These are phyloP conservation scores for Scopus umbretta DNA, from an alignment of 2,113 vertebrate species.

Conservation along the genomic window DNA sequence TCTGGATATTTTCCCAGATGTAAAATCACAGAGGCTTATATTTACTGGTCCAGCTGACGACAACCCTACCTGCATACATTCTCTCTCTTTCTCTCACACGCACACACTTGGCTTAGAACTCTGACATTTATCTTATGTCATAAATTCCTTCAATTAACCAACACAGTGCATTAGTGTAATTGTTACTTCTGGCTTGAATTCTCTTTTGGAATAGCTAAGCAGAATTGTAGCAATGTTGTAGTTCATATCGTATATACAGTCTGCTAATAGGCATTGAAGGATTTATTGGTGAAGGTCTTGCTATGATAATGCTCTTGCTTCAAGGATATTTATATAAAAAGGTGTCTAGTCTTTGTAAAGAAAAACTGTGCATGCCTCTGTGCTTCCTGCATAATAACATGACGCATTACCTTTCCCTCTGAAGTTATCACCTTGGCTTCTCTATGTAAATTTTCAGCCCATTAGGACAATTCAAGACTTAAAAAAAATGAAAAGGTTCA, in stretches of 20 bases:
- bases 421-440: not conserved
- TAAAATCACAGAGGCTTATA: slow-evolving; percentile 16
- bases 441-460: not conserved
- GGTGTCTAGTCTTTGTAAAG: not conserved
- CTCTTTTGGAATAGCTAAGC: not conserved
- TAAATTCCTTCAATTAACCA: slow-evolving; percentile 35
- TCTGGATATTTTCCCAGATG: slow-evolving; percentile 47
- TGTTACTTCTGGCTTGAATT: not conserved
- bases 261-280: not conserved
- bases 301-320: not conserved
- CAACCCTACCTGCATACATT: not conserved
- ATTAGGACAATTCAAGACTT: not conserved
- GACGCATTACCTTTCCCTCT: not conserved
- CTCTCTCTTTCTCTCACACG: not conserved
- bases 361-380: not conserved
- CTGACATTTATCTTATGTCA: not conserved
- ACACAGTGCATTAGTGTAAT: slow-evolving; percentile 22
- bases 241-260: not conserved
- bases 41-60: not conserved
- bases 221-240: not conserved
- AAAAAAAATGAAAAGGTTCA: not conserved
- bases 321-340: slow-evolving; percentile 6
- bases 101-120: slow-evolving; percentile 1
- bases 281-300: not conserved
- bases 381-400: not conserved